phyloP scores from a whole-genome alignment of 1,140 invertebrate genomes.

The Lutraria rhynchaena region DNA sequence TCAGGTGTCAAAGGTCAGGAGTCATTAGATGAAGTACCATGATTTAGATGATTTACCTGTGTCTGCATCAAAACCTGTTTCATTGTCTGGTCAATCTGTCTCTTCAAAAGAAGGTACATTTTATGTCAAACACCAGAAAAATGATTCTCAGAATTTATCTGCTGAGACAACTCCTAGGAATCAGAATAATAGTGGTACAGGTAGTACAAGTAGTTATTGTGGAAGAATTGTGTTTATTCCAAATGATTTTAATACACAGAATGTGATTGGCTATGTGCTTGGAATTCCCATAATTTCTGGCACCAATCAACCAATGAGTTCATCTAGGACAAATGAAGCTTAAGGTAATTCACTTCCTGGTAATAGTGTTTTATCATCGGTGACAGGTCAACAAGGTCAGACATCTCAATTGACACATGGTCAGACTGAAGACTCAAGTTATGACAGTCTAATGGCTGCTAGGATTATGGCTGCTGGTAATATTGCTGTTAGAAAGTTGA shows the following conservation, averaged over 20 bases:
- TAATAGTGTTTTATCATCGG: conserved; percentile 32
- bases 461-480: conserved; percentile 48
- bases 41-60: no score
- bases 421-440: background rate
- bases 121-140: conserved; percentile 6
- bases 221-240: conserved; percentile 52
- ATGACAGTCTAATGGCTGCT: conserved; percentile 17
- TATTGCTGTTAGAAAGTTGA: conserved; percentile 64
- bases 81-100: background rate
- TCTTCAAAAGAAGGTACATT: conserved; percentile 30
- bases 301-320: conserved; percentile 30
- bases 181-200: conserved; percentile 11
- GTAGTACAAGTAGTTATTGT: conserved; percentile 32
- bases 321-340: conserved; percentile 8
- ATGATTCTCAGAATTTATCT: conserved; percentile 37
- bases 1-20: background rate
- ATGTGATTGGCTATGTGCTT: conserved; percentile 51
- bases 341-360: background rate
- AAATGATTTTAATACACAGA: conserved; percentile 42
- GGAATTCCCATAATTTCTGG: conserved; percentile 15
- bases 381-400: conserved; percentile 8
- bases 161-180: conserved; percentile 30
- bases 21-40: conserved; percentile 44
- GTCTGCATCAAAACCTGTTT: background rate
- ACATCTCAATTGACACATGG: conserved; percentile 29